A percentile compares a stretch with the other conserved stretches of the same genome.
These are phyloP conservation scores for Pteropus alecto DNA, from an alignment of 2,113 vertebrate species.

Conservation along the genomic window DNA sequence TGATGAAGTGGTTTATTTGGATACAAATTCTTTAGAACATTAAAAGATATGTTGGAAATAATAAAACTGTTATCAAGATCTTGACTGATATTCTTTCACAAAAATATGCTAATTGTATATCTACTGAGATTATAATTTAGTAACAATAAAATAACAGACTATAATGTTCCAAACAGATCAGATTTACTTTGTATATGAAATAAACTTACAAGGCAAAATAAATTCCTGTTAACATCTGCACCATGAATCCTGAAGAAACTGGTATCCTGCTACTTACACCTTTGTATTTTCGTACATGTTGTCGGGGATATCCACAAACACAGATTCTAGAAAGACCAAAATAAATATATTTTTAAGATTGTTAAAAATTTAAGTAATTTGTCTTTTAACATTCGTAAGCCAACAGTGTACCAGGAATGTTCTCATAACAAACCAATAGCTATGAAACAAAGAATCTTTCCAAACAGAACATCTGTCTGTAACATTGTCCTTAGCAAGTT, in stretches of 20 bases:
- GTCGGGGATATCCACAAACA: slow-evolving; percentile 96
- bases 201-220: slow-evolving; percentile 96
- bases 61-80: slow-evolving; percentile 38
- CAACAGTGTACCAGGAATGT: background rate
- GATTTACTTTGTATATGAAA: background rate
- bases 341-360: slow-evolving; percentile 43
- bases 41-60: slow-evolving; percentile 40
- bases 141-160: slow-evolving; percentile 33
- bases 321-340: slow-evolving; percentile 88
- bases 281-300: slow-evolving; percentile 94
- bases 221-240: slow-evolving; percentile 97
- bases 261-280: slow-evolving; percentile 92
- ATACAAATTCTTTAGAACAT: slow-evolving; percentile 40
- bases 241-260: slow-evolving; percentile 96
- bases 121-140: background rate
- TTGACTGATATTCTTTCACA: slow-evolving; percentile 38
- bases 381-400: slow-evolving; percentile 19
- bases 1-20: background rate
- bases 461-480: background rate
- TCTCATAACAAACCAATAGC: slow-evolving; percentile 34
- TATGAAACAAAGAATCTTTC: slow-evolving; percentile 25
- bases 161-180: slow-evolving; percentile 24
- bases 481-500: background rate
- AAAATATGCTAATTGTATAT: background rate
- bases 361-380: background rate